Evolutionary conservation across 2,113 vertebrate species (phyloP), one percentile per base, ranked within the genome.

Genomic region (Macquaria ambigua): DNA sequence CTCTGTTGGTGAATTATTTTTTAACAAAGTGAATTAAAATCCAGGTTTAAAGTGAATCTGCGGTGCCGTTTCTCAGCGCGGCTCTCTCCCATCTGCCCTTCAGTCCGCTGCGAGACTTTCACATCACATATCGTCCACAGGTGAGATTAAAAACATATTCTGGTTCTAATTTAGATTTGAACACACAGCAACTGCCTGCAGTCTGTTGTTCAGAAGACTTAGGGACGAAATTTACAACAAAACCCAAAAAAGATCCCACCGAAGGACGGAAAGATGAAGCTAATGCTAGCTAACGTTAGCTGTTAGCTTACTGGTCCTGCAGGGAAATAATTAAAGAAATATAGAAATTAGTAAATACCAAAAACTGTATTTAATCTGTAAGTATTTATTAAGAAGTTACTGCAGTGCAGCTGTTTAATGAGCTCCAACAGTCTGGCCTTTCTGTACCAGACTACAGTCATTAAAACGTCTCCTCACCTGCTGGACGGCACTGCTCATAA

Each of bases 51-150:
- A 39, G 39, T 39, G 39, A 39, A 39, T 39, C 39, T 39, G 39
- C 39, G 39, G 39, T 0, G 0, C 39, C 5, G 39, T 39, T 34
- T 34, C 31, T 34, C 31, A 34, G 31, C 31, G 31, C 31, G 31
- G 31, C 37, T 39, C 37, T 39, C 37, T 39, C 37, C 37, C 31
- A 34, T 39, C 41, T 68, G 80, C 34, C 81, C 85, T 79, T 83
- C 76, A 25, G 25, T 16, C 46, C 46, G 2, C 37, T 11, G 9
- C 12, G 37, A 34, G 20, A 11, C 39, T 31, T 10, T 23, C 55
- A 5, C 15, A 6, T 41, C 23, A 21, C 8, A 3, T 0, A 10
- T 23, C 2, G 8, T 4, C 43, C 28, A 16, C 41, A 71, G 77
- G 77, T 79, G 41, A 79, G 66, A n/a, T 46, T 10, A 0, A 53